Percentiles rank a stretch among this genome's conserved stretches.
Evolutionary conservation across 2,888 invertebrate species (phyloP).

Genomic region (Heliconius aoede): DNA sequence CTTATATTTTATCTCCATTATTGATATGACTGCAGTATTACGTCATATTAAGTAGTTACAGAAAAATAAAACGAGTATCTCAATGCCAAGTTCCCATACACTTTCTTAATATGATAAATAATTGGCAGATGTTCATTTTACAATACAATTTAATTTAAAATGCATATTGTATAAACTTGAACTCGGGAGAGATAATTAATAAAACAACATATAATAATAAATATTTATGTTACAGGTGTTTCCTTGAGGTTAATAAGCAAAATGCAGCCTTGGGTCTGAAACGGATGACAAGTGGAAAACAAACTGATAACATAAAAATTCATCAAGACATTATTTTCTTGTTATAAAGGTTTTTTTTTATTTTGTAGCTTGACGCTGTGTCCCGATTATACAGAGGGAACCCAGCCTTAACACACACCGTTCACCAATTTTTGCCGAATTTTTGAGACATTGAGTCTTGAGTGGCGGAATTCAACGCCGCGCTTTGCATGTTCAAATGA

Average conservation of each 20-base stretch:
- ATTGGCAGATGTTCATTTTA: background rate
- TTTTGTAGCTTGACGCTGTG: background rate
- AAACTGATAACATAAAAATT: background rate
- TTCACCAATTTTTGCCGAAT: background rate
- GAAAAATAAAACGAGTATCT: conserved; percentile 20
- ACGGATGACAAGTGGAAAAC: background rate
- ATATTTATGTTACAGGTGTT: no score
- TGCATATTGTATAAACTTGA: background rate
- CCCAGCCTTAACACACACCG: background rate
- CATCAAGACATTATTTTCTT: no score
- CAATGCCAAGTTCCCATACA: conserved; percentile 22
- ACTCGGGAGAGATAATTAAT: no score
- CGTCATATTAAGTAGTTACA: conserved; percentile 17
- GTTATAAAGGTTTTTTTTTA: background rate
- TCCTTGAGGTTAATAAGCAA: background rate
- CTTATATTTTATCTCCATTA: conserved; percentile 18
- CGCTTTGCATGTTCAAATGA: background rate
- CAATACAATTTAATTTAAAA: background rate
- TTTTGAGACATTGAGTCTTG: background rate
- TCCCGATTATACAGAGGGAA: background rate
- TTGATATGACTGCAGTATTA: conserved; percentile 28
- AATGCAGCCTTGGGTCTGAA: background rate
- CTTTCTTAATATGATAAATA: conserved; percentile 10
- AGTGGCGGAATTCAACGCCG: background rate
- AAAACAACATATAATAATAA: no score